phyloP scores from a whole-genome alignment of 1,140 invertebrate genomes.

The Samia ricini region DNA sequence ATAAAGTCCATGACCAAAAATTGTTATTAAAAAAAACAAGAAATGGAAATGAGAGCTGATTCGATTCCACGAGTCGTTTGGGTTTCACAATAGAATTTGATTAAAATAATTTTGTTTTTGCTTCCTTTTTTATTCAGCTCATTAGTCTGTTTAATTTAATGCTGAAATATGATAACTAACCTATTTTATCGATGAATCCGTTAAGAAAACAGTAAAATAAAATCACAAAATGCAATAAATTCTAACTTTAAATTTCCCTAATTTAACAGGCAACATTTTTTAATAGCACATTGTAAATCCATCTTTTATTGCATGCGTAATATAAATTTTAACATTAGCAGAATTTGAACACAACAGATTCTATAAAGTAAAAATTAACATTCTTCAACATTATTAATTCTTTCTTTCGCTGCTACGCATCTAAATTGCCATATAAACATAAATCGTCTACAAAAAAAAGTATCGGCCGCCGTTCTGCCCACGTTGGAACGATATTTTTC shows the following conservation, averaged over 20 bases:
- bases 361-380: too few relatives aligned
- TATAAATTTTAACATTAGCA: too few relatives aligned
- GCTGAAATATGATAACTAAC: neutral
- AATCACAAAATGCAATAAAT: too few relatives aligned
- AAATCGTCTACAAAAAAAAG: neutral
- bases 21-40: neutral
- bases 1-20: neutral
- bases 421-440: neutral
- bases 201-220: neutral
- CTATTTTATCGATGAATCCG: neutral
- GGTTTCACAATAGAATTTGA: neutral
- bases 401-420: neutral
- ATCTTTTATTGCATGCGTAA: too few relatives aligned
- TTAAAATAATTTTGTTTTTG: neutral
- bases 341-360: too few relatives aligned
- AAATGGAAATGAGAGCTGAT: neutral
- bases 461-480: neutral
- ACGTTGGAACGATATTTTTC: neutral
- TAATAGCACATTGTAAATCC: too few relatives aligned
- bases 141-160: neutral
- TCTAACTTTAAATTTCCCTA: too few relatives aligned
- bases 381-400: too few relatives aligned
- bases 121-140: neutral
- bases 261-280: too few relatives aligned
- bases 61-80: neutral